These are phyloP conservation scores for rabbit (Oryctolagus cuniculus) DNA, from an alignment of 2,113 vertebrate genomes.

Conservation along the genomic window mOryCun1.1 NC_091432.1:67715001-67715500, in stretches of 20 bases:
- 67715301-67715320: background rate
- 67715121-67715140: background rate
- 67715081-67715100: no score
- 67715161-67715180: accelerated
- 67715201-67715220: background rate
- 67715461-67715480: no score
- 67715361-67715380: no score
- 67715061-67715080: background rate
- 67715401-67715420: no score
- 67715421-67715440: no score
- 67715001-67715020: background rate
- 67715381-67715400: no score
- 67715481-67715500: accelerated
- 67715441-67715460: no score
- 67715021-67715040: background rate
- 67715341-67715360: no score
- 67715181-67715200: background rate
- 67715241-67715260: no score
- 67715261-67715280: no score
- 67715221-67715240: no score
- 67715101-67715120: background rate
- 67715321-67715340: background rate
- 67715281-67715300: no score
- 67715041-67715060: background rate
- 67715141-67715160: background rate